Conservation (phyloP, 2,888 invertebrate genomes). For the Cistogaster globosa region DNA sequence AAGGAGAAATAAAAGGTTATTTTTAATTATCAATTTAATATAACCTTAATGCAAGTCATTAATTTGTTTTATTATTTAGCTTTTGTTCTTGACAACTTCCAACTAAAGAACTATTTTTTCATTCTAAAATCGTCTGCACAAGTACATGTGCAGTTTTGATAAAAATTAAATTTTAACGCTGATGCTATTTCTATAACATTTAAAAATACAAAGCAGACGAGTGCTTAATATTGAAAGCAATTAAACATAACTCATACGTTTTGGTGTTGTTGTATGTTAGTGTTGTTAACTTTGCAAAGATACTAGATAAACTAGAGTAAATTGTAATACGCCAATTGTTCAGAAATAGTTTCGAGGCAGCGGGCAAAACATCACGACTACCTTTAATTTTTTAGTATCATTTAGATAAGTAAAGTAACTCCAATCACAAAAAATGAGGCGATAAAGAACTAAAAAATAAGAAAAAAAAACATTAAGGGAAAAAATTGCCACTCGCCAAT, state of each 20-base stretch:
- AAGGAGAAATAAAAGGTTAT: slow-evolving; percentile 37
- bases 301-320: too few species aligned
- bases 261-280: too few species aligned
- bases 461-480: too few species aligned
- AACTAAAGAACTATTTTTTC: slow-evolving; percentile 3
- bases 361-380: too few species aligned
- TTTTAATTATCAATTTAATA: slow-evolving; percentile 52
- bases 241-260: slow-evolving; percentile 43
- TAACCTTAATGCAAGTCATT: slow-evolving; percentile 66
- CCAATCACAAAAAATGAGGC: too few species aligned
- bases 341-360: too few species aligned
- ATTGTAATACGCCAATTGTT: too few species aligned
- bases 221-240: slow-evolving; percentile 27
- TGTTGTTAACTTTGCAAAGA: too few species aligned
- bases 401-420: too few species aligned
- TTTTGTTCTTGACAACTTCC: slow-evolving; percentile 43
- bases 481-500: too few species aligned
- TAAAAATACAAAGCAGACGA: not conserved
- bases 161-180: slow-evolving; percentile 30
- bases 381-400: too few species aligned
- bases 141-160: not conserved
- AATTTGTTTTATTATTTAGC: slow-evolving; percentile 66
- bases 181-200: slow-evolving; percentile 20
- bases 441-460: too few species aligned
- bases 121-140: slow-evolving; percentile 4